These are phyloP conservation scores for Cossypha polioptera DNA, from an alignment of 2,797 vertebrate species.

Conservation along the genomic window DNA sequence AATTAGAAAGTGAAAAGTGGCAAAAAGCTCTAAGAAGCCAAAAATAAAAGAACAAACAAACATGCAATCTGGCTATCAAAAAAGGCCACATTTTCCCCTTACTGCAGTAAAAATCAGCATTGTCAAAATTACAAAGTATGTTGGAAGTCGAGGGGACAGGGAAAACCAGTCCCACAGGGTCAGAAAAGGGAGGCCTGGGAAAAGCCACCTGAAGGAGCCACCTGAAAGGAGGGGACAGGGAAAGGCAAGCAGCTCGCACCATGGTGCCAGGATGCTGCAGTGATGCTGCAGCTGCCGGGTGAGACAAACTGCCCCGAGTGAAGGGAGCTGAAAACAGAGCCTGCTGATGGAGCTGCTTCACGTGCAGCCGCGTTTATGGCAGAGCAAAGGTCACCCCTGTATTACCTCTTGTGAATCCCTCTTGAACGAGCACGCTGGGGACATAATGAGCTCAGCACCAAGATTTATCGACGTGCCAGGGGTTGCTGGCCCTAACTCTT, in stretches of 20 bases:
- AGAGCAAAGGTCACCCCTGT: constrained; percentile 3
- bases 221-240: neutral
- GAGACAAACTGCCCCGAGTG: neutral
- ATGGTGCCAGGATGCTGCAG: accelerated
- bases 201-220: neutral
- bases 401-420: neutral
- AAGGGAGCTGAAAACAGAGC: neutral
- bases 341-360: neutral
- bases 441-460: neutral
- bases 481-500: constrained; percentile 6
- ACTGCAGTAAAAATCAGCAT: neutral
- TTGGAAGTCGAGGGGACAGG: neutral
- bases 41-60: constrained; percentile 39
- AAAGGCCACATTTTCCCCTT: neutral
- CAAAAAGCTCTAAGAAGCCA: constrained; percentile 25
- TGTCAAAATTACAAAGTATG: neutral
- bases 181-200: neutral
- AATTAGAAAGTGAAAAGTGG: constrained; percentile 14
- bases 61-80: neutral
- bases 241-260: accelerated
- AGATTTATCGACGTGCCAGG: neutral
- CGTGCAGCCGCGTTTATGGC: neutral
- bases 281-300: accelerated
- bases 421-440: neutral
- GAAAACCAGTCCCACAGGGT: neutral